phyloP scores from a whole-genome alignment of 2,113 vertebrate genomes.

The Entelurus aequoreus region DNA sequence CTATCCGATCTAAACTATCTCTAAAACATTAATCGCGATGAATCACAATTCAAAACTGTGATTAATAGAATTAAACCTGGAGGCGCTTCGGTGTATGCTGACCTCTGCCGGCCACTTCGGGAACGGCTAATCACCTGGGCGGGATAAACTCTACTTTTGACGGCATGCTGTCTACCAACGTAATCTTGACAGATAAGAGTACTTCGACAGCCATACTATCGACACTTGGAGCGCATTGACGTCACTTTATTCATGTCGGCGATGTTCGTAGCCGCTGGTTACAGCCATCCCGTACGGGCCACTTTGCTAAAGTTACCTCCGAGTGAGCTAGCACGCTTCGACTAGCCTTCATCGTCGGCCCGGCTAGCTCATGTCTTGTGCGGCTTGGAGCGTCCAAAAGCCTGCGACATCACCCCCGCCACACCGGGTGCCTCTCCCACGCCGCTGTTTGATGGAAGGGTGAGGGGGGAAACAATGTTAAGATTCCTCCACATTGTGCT shows the following conservation, averaged over 20 bases:
- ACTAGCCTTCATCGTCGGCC: neutral
- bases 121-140: constrained; percentile 8
- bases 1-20: too few species aligned
- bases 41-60: too few species aligned
- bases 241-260: neutral
- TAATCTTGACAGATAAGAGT: too few species aligned
- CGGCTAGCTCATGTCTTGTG: constrained; percentile 32
- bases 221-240: neutral
- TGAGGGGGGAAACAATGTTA: constrained; percentile 53
- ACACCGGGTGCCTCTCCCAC: constrained; percentile 4
- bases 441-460: constrained; percentile 45
- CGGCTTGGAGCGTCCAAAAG: neutral
- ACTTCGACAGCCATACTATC: neutral
- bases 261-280: neutral
- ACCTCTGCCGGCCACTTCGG: constrained; percentile 48
- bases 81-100: constrained; percentile 27
- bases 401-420: constrained; percentile 13
- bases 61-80: too few species aligned
- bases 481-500: constrained; percentile 53
- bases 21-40: too few species aligned
- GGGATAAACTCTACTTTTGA: neutral
- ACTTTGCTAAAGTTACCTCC: constrained; percentile 10
- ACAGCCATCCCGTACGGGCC: neutral
- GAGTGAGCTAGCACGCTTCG: constrained; percentile 22
- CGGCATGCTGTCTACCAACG: neutral